These are phyloP conservation scores for Drosophila longiperda DNA, from an alignment of 2,888 invertebrate genomes.

Conservation along the genomic window DNA sequence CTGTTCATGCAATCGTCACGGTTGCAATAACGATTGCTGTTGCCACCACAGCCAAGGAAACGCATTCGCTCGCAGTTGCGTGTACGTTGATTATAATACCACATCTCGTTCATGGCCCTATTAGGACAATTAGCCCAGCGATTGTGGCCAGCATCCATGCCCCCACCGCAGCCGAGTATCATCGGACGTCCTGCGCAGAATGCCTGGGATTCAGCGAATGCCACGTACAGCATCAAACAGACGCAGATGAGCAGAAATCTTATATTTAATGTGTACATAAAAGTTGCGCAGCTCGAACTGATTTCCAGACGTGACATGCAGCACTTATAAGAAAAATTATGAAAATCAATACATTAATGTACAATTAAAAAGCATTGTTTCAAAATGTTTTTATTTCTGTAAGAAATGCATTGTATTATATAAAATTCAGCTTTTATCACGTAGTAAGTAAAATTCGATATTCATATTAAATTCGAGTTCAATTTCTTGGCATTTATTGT, in stretches of 20 bases:
- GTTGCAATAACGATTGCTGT: slow-evolving; percentile 14
- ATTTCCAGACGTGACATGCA: background rate
- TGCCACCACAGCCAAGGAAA: slow-evolving; percentile 16
- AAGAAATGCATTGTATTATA: background rate
- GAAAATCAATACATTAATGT: background rate
- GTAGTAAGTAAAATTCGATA: background rate
- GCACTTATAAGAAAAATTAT: background rate
- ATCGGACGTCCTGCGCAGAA: background rate
- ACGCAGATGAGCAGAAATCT: background rate
- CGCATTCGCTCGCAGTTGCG: slow-evolving; percentile 1
- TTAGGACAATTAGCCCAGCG: background rate
- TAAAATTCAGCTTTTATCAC: background rate
- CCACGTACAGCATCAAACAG: background rate
- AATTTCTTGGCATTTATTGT: background rate
- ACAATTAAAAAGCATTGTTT: background rate
- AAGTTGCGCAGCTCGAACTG: background rate
- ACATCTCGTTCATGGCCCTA: slow-evolving; percentile 6
- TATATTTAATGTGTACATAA: background rate
- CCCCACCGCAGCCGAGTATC: background rate
- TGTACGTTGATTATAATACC: background rate
- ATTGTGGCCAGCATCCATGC: background rate
- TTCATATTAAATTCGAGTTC: background rate
- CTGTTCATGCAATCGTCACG: background rate
- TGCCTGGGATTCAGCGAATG: background rate
- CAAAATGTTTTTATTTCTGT: background rate